Conservation (phyloP, 1,140 invertebrate species). For the Trissolcus basalis region DNA sequence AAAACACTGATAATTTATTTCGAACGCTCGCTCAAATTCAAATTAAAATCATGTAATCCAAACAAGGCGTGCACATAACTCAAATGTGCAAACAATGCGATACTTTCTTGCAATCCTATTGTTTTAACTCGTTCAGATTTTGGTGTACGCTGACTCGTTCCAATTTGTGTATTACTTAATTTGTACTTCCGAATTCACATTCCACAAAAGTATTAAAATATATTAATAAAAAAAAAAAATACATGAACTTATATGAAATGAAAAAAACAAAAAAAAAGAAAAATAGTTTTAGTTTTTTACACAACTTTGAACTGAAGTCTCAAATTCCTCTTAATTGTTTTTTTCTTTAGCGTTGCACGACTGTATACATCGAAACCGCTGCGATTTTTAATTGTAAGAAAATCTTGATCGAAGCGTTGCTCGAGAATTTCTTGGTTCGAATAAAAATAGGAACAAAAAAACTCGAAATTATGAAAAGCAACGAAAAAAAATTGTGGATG, state of each 20-base stretch:
- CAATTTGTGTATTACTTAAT: conserved; percentile 5
- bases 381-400: conserved; percentile 16
- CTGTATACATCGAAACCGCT: conserved; percentile 42
- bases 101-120: not conserved
- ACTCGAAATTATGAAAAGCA: not conserved
- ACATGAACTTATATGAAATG: no score
- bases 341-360: not conserved
- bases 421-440: conserved; percentile 27
- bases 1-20: conserved; percentile 24
- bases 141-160: no score
- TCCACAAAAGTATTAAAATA: no score
- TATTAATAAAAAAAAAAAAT: no score
- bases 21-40: conserved; percentile 21
- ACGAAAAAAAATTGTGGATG: conserved; percentile 1
- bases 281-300: no score
- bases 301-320: no score
- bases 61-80: no score
- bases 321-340: no score
- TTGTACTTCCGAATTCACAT: conserved; percentile 5
- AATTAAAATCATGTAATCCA: no score
- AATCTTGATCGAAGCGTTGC: conserved; percentile 28
- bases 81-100: no score
- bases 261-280: no score
- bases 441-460: conserved; percentile 3
- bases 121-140: not conserved